phyloP scores from a whole-genome alignment of 2,888 invertebrate species.

The Tetheella fluctuosa region DNA sequence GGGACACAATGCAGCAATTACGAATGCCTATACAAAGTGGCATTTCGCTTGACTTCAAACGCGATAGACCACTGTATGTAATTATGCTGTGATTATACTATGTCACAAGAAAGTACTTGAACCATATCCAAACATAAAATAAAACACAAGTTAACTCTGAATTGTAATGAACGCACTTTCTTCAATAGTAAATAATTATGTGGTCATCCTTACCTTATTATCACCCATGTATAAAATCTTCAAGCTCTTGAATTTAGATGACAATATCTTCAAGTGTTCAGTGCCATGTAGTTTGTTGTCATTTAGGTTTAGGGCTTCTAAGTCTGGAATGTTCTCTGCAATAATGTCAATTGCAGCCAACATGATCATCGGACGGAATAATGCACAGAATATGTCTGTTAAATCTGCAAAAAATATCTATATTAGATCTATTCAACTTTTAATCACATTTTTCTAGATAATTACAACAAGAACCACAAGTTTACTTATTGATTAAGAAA shows the following conservation, averaged over 20 bases:
- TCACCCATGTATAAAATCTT: constrained; percentile 91
- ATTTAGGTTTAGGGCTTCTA: constrained; percentile 91
- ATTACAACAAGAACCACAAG: background rate
- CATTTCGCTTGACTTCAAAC: too few species aligned
- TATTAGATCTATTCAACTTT: too few species aligned
- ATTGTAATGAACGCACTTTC: background rate
- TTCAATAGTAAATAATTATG: background rate
- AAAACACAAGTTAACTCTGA: background rate
- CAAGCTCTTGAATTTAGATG: constrained; percentile 87
- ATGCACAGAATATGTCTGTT: constrained; percentile 88
- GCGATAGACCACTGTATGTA: too few species aligned
- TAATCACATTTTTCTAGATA: background rate
- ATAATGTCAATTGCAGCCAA: constrained; percentile 91
- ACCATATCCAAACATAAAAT: too few species aligned
- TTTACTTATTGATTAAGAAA: too few species aligned
- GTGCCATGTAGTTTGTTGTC: constrained; percentile 89
- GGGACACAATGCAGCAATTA: too few species aligned
- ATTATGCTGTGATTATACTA: too few species aligned
- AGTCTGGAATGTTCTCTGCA: constrained; percentile 91
- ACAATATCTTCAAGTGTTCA: constrained; percentile 87
- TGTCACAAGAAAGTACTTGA: too few species aligned
- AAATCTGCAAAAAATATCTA: constrained; percentile 78
- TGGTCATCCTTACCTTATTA: constrained; percentile 87
- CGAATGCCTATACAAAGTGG: too few species aligned
- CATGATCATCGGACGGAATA: constrained; percentile 90